phyloP scores from a whole-genome alignment of 2,888 invertebrate genomes.

The Acanthosepion pharaonis region DNA sequence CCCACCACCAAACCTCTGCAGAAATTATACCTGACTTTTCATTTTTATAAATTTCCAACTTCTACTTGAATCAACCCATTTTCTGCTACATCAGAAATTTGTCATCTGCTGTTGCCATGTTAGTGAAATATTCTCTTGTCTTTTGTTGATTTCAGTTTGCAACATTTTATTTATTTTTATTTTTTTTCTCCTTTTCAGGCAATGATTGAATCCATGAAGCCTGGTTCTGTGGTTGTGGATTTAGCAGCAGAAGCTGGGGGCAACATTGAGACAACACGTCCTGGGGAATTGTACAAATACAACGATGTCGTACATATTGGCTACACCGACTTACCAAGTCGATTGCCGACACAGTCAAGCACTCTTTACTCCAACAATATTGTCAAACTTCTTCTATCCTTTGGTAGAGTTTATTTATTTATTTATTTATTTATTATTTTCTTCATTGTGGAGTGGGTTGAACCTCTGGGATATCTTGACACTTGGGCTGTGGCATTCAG shows the following conservation, averaged over 20 bases:
- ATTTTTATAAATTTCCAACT: too few species aligned
- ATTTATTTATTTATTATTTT: too few species aligned
- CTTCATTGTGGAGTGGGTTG: too few species aligned
- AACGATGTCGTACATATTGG: conserved; percentile 90
- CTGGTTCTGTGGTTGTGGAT: conserved; percentile 91
- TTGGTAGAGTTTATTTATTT: conserved; percentile 78
- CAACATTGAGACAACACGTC: conserved; percentile 86
- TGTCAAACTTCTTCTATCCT: conserved; percentile 87
- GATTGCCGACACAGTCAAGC: conserved; percentile 89
- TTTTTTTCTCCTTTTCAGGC: conserved; percentile 76
- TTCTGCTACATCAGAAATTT: too few species aligned
- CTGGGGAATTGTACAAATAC: conserved; percentile 83
- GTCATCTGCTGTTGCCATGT: too few species aligned
- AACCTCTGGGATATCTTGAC: too few species aligned
- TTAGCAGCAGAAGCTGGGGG: conserved; percentile 92
- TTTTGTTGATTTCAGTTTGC: not conserved
- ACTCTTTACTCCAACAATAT: conserved; percentile 93
- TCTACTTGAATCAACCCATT: too few species aligned
- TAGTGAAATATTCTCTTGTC: too few species aligned
- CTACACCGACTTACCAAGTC: conserved; percentile 87
- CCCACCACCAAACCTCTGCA: too few species aligned
- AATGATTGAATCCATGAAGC: conserved; percentile 86
- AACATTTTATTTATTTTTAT: not conserved
- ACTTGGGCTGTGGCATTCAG: too few species aligned
- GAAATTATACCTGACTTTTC: too few species aligned